Evolutionary conservation across 1,140 invertebrate genomes (phyloP).

Genomic region (Eumeta japonica): DNA sequence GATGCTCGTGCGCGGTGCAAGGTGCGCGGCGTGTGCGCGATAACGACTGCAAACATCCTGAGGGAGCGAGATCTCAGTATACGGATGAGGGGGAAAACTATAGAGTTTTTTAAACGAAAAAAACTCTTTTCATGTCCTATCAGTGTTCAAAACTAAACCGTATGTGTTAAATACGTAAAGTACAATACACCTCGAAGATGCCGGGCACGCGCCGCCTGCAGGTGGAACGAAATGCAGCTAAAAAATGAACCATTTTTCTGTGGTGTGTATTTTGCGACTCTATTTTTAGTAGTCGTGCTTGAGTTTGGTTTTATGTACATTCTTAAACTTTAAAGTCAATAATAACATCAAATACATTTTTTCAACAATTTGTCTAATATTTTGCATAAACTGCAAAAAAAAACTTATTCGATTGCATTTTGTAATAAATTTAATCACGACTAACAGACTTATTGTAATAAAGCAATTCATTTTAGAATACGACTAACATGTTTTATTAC

Average conservation of each 20-base stretch:
- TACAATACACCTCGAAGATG: conserved; percentile 8
- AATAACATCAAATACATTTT: no score
- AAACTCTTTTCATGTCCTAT: conserved; percentile 1
- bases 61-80: conserved; percentile 34
- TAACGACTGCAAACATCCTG: conserved; percentile 50
- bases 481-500: no score
- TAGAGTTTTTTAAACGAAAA: conserved; percentile 25
- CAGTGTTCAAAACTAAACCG: conserved; percentile 6
- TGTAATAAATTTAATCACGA: no score
- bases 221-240: conserved; percentile 45
- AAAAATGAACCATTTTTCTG: conserved; percentile 51
- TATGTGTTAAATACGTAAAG: conserved; percentile 11
- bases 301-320: no score
- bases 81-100: conserved; percentile 26
- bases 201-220: conserved; percentile 50
- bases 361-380: no score
- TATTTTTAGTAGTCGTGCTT: no score
- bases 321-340: no score
- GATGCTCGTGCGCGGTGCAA: conserved; percentile 32
- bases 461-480: no score
- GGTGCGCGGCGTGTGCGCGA: conserved; percentile 50
- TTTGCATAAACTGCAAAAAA: no score
- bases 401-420: no score
- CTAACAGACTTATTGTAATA: no score
- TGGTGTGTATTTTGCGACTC: conserved; percentile 33